Percentiles rank a stretch among this genome's conserved stretches.
Conservation (phyloP, 2,888 invertebrate species). For the Bruchidius siliquastri region DNA sequence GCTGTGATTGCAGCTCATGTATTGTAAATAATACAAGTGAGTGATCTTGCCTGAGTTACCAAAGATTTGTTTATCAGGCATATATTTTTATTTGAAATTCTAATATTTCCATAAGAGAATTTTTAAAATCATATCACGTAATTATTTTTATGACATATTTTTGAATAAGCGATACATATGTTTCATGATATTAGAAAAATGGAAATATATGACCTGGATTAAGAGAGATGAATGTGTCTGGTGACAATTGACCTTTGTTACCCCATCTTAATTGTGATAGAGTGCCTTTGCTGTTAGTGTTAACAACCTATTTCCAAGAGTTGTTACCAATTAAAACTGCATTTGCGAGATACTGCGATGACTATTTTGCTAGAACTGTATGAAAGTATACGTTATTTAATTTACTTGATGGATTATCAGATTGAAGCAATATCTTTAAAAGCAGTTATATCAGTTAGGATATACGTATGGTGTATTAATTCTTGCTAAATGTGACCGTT, state of each 20-base stretch:
- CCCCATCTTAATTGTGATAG: not conserved
- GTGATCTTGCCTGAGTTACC: not conserved
- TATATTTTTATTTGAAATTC: no score
- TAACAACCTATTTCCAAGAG: not conserved
- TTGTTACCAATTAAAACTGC: not conserved
- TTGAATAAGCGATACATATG: no score
- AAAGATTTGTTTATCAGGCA: not conserved
- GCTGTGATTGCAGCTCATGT: not conserved
- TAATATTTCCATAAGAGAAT: no score
- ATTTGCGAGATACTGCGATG: not conserved
- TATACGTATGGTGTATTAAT: no score
- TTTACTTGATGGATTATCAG: not conserved
- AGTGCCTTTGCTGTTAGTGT: not conserved
- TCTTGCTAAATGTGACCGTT: no score
- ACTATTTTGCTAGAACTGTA: not conserved
- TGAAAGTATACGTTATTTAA: not conserved
- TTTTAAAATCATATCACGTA: no score
- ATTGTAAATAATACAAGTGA: not conserved
- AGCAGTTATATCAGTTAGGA: no score
- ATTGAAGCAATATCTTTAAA: no score
- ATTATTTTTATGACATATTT: no score
- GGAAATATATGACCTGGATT: not conserved
- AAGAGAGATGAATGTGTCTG: not conserved
- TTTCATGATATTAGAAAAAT: no score
- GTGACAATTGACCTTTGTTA: not conserved